Conservation (phyloP, 2,888 invertebrate species). For the Ophion costatus region DNA sequence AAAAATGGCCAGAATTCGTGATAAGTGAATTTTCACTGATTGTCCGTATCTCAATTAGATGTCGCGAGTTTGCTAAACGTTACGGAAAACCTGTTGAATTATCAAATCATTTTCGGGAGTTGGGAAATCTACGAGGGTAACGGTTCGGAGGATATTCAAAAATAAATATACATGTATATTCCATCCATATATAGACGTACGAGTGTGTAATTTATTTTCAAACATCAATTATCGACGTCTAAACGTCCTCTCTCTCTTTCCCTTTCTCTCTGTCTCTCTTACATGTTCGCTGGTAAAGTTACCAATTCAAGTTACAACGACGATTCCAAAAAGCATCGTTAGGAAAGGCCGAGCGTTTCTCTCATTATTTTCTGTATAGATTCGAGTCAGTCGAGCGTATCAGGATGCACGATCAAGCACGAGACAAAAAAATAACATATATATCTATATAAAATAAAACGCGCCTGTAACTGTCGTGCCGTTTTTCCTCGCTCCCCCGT, state of each 20-base stretch:
- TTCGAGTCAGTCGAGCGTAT: constrained; percentile 68
- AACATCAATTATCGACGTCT: constrained; percentile 76
- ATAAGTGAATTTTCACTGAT: too few species aligned
- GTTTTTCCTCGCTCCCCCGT: not conserved
- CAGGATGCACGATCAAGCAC: constrained; percentile 67
- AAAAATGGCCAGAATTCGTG: too few species aligned
- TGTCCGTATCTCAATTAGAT: too few species aligned
- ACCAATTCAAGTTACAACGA: constrained; percentile 60
- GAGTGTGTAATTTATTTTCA: constrained; percentile 74
- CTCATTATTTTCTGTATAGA: constrained; percentile 43
- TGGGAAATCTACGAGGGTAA: not conserved
- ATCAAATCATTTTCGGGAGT: not conserved
- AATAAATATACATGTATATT: constrained; percentile 8
- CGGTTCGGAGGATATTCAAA: constrained; percentile 1
- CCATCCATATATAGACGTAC: constrained; percentile 55
- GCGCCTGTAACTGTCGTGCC: constrained; percentile 14
- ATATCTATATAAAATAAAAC: constrained; percentile 46
- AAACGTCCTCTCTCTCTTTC: constrained; percentile 68
- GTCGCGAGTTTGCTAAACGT: too few species aligned
- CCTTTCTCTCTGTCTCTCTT: constrained; percentile 6
- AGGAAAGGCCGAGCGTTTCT: constrained; percentile 66
- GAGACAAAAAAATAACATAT: constrained; percentile 45
- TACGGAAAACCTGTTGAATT: too few species aligned
- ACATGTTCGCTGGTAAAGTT: constrained; percentile 60
- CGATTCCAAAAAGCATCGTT: constrained; percentile 65